Conservation (phyloP, 2,888 invertebrate species). For the Sesia apiformis region DNA sequence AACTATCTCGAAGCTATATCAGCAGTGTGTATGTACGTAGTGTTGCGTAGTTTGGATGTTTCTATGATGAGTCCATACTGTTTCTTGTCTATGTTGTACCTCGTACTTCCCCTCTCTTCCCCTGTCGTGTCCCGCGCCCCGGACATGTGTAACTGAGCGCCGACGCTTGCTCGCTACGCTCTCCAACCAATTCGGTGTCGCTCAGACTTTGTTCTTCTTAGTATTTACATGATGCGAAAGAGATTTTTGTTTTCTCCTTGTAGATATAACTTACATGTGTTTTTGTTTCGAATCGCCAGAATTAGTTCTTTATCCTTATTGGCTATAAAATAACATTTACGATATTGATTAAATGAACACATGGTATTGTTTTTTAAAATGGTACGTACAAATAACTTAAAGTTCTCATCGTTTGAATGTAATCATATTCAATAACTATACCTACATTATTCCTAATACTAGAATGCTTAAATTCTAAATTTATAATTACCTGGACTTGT, state of each 20-base stretch:
- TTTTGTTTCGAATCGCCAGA: too few relatives aligned
- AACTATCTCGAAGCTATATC: too few relatives aligned
- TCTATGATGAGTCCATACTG: neutral
- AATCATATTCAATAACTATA: neutral
- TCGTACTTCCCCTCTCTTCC: neutral
- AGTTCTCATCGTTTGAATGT: neutral
- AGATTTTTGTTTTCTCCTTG: slow-evolving; percentile 39
- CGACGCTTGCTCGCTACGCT: slow-evolving; percentile 34
- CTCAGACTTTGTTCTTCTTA: slow-evolving; percentile 49
- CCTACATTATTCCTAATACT: neutral
- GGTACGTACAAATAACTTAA: too few relatives aligned
- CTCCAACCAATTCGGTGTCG: slow-evolving; percentile 43
- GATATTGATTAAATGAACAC: too few relatives aligned
- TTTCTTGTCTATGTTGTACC: neutral
- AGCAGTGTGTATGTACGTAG: too few relatives aligned
- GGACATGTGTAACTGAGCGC: slow-evolving; percentile 51
- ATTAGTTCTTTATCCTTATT: too few relatives aligned
- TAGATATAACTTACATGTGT: neutral
- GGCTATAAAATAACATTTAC: too few relatives aligned
- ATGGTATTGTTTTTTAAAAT: too few relatives aligned
- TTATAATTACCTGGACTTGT: neutral
- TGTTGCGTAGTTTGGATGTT: too few relatives aligned
- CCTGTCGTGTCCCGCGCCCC: slow-evolving; percentile 15
- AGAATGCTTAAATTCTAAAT: neutral
- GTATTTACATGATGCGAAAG: slow-evolving; percentile 54